Evolutionary conservation across 2,797 vertebrate species (phyloP), one percentile per base, ranked within the genome.

Genomic region (Epinephelus awoara): DNA sequence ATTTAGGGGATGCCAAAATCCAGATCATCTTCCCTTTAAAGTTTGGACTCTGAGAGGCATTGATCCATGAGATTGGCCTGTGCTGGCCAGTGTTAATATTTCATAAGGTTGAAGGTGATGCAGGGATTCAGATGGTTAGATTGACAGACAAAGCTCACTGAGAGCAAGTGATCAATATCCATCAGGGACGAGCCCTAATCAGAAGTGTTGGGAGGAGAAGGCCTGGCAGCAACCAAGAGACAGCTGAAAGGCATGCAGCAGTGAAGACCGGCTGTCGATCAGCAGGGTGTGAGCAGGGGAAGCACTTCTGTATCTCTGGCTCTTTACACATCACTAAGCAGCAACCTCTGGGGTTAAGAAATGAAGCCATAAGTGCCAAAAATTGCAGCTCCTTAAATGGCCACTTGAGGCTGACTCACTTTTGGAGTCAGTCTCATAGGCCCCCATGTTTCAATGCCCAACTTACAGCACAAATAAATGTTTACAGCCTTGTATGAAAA

Each of bases 131-230:
- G 68, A 72, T 57, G 64, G 69, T 79, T 29, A 38, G 75, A 80
- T 63, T 52, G 73, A 80, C 72, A 47, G 74, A 75, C 27, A 15
- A 47, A 78, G 78, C 67, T 79, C 77, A 63, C 44, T 58, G 80
- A 85, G 77, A 88, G 64, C 5, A 19, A 49, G 73, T 75, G 74
- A 89, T 94, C 90, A 67, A 88, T 90, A 89, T 74, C 88, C 79
- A 91, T 91, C 82, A 76, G 72, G 76, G 74, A 61, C 5, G 1
- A 79, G 65, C 69, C 56, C 58, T 82, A 80, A 54, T 34, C 27
- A 75, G 64, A 55, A 57, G 51, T 46, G 70, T 25, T 62, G n/a
- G 67, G 34, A 54, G 80, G 75, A 79, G 58, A 70, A 67, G 75
- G 38, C 15, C 70, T 75, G 68, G 57, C 59, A 70, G 71, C n/a